Base-by-base conservation (phyloP, 2,888 invertebrate species). In the Dioctria linearis region DNA sequence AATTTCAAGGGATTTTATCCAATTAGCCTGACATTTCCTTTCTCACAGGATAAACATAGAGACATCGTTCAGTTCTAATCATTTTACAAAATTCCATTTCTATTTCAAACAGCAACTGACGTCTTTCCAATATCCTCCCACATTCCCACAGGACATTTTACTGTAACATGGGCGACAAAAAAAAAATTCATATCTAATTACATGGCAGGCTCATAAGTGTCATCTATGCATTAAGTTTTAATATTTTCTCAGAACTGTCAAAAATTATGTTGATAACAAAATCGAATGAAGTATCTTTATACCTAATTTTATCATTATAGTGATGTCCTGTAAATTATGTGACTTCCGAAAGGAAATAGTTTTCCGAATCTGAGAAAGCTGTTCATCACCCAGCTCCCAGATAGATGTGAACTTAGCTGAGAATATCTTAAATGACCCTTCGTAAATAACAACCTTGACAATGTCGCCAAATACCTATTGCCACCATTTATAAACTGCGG, bases 391-490 rank as follows among this genome's bases (percentile, higher is more conserved):
- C 59, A n/a, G 25, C n/a, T 11, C n/a, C 59, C 5, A 9, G 5
- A 37, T 37, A 63, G 63, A 25, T 2, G 43, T 66, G 13, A 66
- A 6, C 66, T 66, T 66, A 66, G 43, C 66, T 66, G 46, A 2
- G 46, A n/a, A 43, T 43, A 5, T 66, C n/a, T 5, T 37, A 13
- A 61, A 42, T 66, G 66, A 43, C 46, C 66, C 43, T 66, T 11
- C 13, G n/a, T 66, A 66, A 43, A 46, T 66, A 66, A 66, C 13
- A 13, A 9, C 46, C 43, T 66, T 66, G 49, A 78, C 79, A 59
- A 49, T 57, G 46, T 59, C 59, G 42, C 69, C 40, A 79, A 79
- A 79, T 69, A 42, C 65, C 63, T 61, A 39, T 75, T 9, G 42
- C 39, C 5, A 57, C 11, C 11, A n/a, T n/a, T n/a, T n/a, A n/a